Percentiles rank a stretch among this genome's conserved stretches.
These are phyloP conservation scores for Carterocephalus palaemon DNA, from an alignment of 2,888 invertebrate genomes.

Conservation along the genomic window DNA sequence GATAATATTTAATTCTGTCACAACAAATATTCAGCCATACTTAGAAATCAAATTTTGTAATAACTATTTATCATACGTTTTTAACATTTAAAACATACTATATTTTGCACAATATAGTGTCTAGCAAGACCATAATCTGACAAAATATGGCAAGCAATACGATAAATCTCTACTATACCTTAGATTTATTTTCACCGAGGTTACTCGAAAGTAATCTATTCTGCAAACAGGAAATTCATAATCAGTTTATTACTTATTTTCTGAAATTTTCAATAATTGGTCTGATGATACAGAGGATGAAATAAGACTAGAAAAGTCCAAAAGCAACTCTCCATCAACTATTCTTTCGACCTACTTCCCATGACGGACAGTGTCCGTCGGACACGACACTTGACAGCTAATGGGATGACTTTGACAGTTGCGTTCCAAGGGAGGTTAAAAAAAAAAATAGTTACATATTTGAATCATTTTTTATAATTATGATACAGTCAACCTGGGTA, in stretches of 20 bases:
- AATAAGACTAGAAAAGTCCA: constrained; percentile 44
- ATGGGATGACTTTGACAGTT: constrained; percentile 34
- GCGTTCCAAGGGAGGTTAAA: too few relatives aligned
- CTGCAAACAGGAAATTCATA: constrained; percentile 46
- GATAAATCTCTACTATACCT: constrained; percentile 58
- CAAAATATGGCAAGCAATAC: constrained; percentile 71
- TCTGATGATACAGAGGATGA: constrained; percentile 30
- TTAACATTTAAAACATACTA: constrained; percentile 34
- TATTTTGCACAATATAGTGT: constrained; percentile 39
- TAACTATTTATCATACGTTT: constrained; percentile 33
- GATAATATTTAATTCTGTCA: constrained; percentile 43
- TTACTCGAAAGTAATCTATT: constrained; percentile 44
- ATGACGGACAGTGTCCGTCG: constrained; percentile 58
- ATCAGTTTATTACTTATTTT: constrained; percentile 39
- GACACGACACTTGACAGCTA: constrained; percentile 37
- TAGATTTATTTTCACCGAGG: constrained; percentile 49
- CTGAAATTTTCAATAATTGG: constrained; percentile 28
- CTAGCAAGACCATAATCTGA: constrained; percentile 58
- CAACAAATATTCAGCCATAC: constrained; percentile 36
- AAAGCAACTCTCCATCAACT: constrained; percentile 42
- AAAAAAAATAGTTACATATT: too few relatives aligned
- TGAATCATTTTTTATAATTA: too few relatives aligned
- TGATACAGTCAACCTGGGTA: too few relatives aligned
- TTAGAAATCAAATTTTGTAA: constrained; percentile 19
- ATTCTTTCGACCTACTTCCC: constrained; percentile 68